A percentile compares a stretch with the other conserved stretches of the same genome.
phyloP scores from a whole-genome alignment of 2,113 vertebrate genomes.

The Chaenocephalus aceratus region DNA sequence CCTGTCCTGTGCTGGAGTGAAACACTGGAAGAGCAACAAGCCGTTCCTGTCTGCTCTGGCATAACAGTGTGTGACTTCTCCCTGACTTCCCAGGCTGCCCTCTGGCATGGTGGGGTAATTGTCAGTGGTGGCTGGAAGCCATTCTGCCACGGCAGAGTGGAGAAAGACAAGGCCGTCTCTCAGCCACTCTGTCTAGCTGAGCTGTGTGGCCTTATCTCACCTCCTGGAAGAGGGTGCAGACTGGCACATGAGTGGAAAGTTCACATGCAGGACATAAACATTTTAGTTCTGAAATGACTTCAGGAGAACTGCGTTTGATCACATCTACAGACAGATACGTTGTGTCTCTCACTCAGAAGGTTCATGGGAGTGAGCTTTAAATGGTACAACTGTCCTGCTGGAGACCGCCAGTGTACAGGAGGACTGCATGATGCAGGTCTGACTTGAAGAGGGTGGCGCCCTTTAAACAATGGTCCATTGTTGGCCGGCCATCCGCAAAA shows the following conservation, averaged over 20 bases:
- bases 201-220: slow-evolving; percentile 60
- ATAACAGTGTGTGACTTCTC: slow-evolving; percentile 81
- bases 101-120: slow-evolving; percentile 72
- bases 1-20: slow-evolving; percentile 46
- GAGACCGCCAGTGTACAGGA: slow-evolving; percentile 44
- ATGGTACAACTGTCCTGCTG: slow-evolving; percentile 16
- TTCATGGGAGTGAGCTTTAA: slow-evolving; percentile 7
- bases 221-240: slow-evolving; percentile 56
- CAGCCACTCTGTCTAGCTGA: slow-evolving; percentile 68
- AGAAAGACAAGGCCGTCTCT: slow-evolving; percentile 80
- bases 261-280: slow-evolving; percentile 68
- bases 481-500: slow-evolving; percentile 74
- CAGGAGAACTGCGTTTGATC: slow-evolving; percentile 14
- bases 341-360: background rate
- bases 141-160: slow-evolving; percentile 79
- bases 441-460: slow-evolving; percentile 71
- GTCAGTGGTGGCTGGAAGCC: slow-evolving; percentile 72
- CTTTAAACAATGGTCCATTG: slow-evolving; percentile 77
- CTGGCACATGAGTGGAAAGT: slow-evolving; percentile 69
- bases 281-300: slow-evolving; percentile 48
- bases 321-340: slow-evolving; percentile 4
- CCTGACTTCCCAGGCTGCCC: slow-evolving; percentile 82
- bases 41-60: slow-evolving; percentile 72
- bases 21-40: slow-evolving; percentile 75
- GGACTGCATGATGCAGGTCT: slow-evolving; percentile 55